Percentiles rank a stretch among this genome's conserved stretches.
Evolutionary conservation across 2,888 invertebrate genomes (phyloP).

Genomic region (Melanostoma scalare): DNA sequence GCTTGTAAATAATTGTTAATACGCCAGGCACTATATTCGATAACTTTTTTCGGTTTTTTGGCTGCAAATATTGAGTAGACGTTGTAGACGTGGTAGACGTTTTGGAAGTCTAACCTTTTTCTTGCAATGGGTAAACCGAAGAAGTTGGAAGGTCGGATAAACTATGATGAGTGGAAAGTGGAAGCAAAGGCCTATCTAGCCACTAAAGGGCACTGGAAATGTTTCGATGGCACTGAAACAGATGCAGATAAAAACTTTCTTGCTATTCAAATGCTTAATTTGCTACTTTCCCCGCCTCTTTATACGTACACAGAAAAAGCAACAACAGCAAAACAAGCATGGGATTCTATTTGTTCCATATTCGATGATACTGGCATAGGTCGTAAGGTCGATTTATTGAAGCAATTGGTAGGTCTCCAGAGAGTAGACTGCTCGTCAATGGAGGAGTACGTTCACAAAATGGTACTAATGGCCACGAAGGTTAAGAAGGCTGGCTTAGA

Average conservation of each 20-base stretch:
- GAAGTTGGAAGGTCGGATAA: constrained; percentile 27
- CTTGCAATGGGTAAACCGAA: constrained; percentile 32
- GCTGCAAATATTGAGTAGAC: neutral
- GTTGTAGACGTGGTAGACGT: neutral
- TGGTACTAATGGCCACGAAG: no score
- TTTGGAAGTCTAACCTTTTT: neutral
- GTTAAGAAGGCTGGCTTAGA: neutral
- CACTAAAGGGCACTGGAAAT: neutral
- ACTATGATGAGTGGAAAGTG: constrained; percentile 36
- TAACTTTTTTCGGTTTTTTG: constrained; percentile 17
- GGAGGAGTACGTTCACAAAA: neutral
- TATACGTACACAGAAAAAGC: no score
- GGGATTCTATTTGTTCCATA: neutral
- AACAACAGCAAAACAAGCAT: no score
- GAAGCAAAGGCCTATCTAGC: constrained; percentile 21
- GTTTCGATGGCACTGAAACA: no score
- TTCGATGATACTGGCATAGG: neutral
- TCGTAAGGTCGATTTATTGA: constrained; percentile 22
- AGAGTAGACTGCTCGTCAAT: constrained; percentile 20
- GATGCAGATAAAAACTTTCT: neutral
- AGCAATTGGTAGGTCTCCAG: constrained; percentile 14
- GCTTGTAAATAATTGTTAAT: constrained; percentile 16
- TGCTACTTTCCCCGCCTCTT: neutral
- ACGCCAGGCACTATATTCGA: constrained; percentile 2
- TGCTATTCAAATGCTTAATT: constrained; percentile 3